Evolutionary conservation across 2,797 vertebrate species (phyloP), one percentile per base, ranked within the genome.

Genomic region (Corythornis leucogaster): DNA sequence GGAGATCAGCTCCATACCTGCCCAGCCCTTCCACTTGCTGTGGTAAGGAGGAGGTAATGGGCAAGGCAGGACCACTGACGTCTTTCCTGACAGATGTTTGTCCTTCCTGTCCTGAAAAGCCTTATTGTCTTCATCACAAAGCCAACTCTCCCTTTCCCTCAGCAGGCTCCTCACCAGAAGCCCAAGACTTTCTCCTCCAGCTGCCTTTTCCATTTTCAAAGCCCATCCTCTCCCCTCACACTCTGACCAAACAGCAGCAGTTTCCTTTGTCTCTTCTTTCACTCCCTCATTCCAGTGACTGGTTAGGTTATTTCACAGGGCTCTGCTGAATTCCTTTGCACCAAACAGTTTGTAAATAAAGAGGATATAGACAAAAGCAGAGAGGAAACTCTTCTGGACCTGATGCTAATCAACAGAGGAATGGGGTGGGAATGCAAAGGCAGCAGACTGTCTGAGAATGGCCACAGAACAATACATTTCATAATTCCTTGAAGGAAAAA

Each of bases 81-180:
- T 48, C 71, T 31, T 35, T 62, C 67, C 80, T 22, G 22, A 12
- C 71, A 50, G 71, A 15, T 7, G 43, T 33, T 63, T 15, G 35
- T 82, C 76, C 63, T 81, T 59, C 67, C 79, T 15, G 68, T 38
- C 64, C 80, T 24, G 71, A 70, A 55, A 75, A 81, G 67, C 58
- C 45, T 57, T 71, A 4, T 59, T 64, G 63, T 57, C 69, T 74
- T 25, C 3, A n/a, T 17, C 1, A 57, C 59, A 73, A 77, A 83
- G 76, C 50, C 64, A 14, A 17, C 19, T 15, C 57, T 77, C 69
- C 69, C 69, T 28, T 38, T 28, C 59, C 71, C 50, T 40, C 1
- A 28, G 24, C 8, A 19, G 31, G 24, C 35, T 25, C 58, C 33
- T 48, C 57, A 6, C 38, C 74, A 53, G 58, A 21, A 59, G 58